Base-by-base conservation (phyloP, 1,140 invertebrate genomes). In the Zaprionus nigranus region DNA sequence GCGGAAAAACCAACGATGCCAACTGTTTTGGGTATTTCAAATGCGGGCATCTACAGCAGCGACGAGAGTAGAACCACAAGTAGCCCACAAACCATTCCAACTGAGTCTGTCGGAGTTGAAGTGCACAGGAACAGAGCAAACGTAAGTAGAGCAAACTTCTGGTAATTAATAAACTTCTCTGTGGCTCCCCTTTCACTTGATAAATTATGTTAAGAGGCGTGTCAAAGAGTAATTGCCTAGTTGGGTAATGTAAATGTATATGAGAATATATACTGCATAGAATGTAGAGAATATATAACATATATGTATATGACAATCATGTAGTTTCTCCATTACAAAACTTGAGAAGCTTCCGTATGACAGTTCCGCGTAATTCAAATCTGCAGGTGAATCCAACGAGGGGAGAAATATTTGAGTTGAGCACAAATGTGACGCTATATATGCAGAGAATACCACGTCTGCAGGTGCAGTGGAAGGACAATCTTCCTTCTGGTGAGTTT, bases 391-490 rank as follows among this genome's bases (percentile, higher is more conserved):
- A 24, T 30, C 24, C 28, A 68, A 66, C 46, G 24, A n/a, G 65
- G 22, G 71, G 68, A 0, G 68, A 81, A 68, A 88, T 88, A 13
- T 81, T 61, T 0, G 73, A 79, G n/a, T 46, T 90, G 6, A 85
- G 46, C 38, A 73, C 79, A 15, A 90, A 85, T 38, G 86, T 90
- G 0, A 82, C 81, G 11, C 46, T 91, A 13, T 91, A 68, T 58
- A 82, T 81, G 78, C 73, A 85, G 46, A 82, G 81, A 28, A 91
- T 91, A 24, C 76, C 81, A 7, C 79, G 88, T 0, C 38, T 92
- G 7, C 74, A 86, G 49, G 80, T 92, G 43, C 76, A 62, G 6
- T 92, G 91, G 91, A 54, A 81, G n/a, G 91, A 92, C 46, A 92
- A 82, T 22, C 56, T 92, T 65, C 81, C 86, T 0, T 75, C 81